These are phyloP conservation scores for Bombus superbus DNA, from an alignment of 1,140 invertebrate genomes.

Conservation along the genomic window DNA sequence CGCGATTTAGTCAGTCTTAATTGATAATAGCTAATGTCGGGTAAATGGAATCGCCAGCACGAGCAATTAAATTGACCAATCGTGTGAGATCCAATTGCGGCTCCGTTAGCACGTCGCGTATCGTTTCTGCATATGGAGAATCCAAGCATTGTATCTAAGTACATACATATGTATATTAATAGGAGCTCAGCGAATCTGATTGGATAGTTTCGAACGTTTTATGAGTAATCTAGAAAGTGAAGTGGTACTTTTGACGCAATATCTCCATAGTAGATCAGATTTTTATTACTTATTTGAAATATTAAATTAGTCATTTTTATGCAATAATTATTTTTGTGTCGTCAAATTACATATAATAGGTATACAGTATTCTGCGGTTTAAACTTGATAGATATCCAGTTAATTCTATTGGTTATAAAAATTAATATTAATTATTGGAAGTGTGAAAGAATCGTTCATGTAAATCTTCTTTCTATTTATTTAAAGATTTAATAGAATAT, in stretches of 20 bases:
- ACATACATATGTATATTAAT: no score
- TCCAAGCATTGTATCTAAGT: background rate
- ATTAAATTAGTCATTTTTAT: background rate
- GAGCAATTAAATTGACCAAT: conserved; percentile 10
- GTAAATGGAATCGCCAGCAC: conserved; percentile 1
- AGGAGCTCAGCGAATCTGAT: no score
- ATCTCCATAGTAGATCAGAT: background rate
- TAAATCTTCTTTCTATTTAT: no score
- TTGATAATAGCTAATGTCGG: conserved; percentile 19
- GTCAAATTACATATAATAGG: no score
- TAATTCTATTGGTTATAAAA: no score
- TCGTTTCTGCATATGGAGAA: background rate
- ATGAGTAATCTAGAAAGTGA: no score
- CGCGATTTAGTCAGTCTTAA: conserved; percentile 10
- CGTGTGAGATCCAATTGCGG: background rate
- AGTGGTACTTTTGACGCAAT: background rate
- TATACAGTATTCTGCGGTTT: no score
- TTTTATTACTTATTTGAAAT: background rate
- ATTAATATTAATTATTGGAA: no score
- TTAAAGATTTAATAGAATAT: no score
- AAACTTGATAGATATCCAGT: no score
- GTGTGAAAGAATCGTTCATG: no score
- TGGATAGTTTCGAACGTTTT: background rate
- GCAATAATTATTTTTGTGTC: no score
- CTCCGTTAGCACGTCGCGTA: background rate